These are phyloP conservation scores for Auanema sp. DNA, from an alignment of 2,888 invertebrate species.

Conservation along the genomic window DNA sequence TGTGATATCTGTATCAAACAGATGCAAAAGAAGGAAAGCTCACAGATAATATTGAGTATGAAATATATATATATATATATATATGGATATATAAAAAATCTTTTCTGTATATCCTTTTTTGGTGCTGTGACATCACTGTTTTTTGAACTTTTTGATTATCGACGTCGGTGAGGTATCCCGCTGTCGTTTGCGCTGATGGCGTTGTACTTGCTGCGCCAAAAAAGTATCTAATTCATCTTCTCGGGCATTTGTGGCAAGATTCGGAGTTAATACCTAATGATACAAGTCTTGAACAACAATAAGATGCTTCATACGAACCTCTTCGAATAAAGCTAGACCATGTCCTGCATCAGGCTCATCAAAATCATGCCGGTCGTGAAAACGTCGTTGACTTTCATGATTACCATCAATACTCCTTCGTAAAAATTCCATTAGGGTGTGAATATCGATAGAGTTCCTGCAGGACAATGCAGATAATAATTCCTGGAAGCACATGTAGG, in stretches of 20 bases:
- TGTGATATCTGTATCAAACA: too few relatives aligned
- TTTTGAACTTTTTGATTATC: slow-evolving; percentile 41
- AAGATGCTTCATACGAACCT: background rate
- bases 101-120: too few relatives aligned
- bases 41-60: too few relatives aligned
- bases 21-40: too few relatives aligned
- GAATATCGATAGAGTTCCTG: slow-evolving; percentile 29
- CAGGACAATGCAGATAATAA: slow-evolving; percentile 28
- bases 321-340: background rate
- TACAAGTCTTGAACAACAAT: background rate
- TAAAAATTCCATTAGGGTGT: slow-evolving; percentile 33
- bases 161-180: slow-evolving; percentile 44
- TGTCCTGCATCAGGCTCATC: slow-evolving; percentile 6
- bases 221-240: slow-evolving; percentile 44
- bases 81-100: too few relatives aligned
- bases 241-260: slow-evolving; percentile 9
- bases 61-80: too few relatives aligned
- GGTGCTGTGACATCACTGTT: slow-evolving; percentile 12
- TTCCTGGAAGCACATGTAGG: slow-evolving; percentile 16
- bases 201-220: slow-evolving; percentile 44
- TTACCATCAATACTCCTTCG: slow-evolving; percentile 30
- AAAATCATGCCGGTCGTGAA: too few relatives aligned
- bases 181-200: slow-evolving; percentile 55
- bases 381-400: slow-evolving; percentile 12
- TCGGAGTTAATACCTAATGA: too few relatives aligned